These are phyloP conservation scores for Camelus dromedarius DNA, from an alignment of 2,113 vertebrate species.

Conservation along the genomic window DNA sequence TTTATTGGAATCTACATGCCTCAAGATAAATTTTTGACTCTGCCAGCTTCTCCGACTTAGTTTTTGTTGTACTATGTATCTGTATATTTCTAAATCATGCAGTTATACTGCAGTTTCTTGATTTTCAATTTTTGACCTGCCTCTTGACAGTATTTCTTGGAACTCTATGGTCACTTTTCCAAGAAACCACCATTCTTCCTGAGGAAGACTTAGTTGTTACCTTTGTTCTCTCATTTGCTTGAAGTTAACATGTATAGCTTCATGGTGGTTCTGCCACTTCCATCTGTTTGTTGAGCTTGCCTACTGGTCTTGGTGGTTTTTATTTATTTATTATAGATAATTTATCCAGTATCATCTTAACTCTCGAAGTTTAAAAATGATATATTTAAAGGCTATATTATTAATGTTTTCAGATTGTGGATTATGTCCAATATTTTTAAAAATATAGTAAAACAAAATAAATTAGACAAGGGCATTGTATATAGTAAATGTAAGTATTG, in stretches of 20 bases:
- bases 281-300: neutral
- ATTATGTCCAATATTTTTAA: neutral
- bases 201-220: neutral
- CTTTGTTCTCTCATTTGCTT: neutral
- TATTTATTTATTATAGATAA: constrained; percentile 3
- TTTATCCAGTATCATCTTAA: neutral
- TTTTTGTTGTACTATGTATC: neutral
- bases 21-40: neutral
- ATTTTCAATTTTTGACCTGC: neutral
- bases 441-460: constrained; percentile 34
- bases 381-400: neutral
- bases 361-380: constrained; percentile 23
- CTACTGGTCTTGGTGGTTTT: neutral
- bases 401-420: neutral
- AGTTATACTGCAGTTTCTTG: neutral
- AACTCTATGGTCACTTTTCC: neutral
- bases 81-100: neutral
- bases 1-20: neutral
- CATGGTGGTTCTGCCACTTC: neutral
- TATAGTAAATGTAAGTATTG: neutral
- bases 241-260: neutral
- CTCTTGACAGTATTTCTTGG: neutral
- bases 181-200: neutral
- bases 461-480: neutral
- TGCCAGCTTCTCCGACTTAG: neutral